Evolutionary conservation across 2,888 invertebrate species (phyloP).

Genomic region (Ptychoptera albimana): DNA sequence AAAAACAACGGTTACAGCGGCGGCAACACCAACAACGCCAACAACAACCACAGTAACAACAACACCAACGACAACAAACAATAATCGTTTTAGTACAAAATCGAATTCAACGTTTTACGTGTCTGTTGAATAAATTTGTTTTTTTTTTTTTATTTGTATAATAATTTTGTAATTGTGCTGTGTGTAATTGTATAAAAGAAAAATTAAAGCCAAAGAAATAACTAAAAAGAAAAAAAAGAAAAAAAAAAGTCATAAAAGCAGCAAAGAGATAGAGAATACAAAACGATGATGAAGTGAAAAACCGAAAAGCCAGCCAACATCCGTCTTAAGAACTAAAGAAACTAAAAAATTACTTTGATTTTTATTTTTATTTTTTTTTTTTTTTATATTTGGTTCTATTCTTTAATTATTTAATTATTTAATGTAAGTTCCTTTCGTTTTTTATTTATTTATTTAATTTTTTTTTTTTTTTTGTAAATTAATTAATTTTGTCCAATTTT

Average conservation of each 20-base stretch:
- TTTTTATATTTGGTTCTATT: no score
- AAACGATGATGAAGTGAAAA: no score
- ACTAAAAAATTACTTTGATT: background rate
- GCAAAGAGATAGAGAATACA: no score
- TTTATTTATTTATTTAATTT: no score
- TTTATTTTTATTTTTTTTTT: conserved; percentile 1
- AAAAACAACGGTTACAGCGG: no score
- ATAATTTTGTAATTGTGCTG: background rate
- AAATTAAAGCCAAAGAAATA: background rate
- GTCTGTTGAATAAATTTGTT: conserved; percentile 23
- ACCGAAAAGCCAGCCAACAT: no score
- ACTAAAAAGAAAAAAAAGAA: background rate
- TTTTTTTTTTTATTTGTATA: background rate
- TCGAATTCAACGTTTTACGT: conserved; percentile 30
- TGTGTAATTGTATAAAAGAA: background rate
- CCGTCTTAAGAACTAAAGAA: no score
- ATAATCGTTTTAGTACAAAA: conserved; percentile 13
- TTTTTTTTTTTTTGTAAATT: no score
- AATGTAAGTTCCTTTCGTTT: no score
- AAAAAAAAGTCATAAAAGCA: conserved; percentile 1
- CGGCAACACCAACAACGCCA: background rate
- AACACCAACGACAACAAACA: conserved; percentile 16
- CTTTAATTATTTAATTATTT: no score
- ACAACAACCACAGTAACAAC: background rate
- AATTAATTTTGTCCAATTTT: no score